Percentiles rank a stretch among this genome's conserved stretches.
Evolutionary conservation across 2,113 vertebrate genomes (phyloP).

Genomic region (Cygnus atratus): DNA sequence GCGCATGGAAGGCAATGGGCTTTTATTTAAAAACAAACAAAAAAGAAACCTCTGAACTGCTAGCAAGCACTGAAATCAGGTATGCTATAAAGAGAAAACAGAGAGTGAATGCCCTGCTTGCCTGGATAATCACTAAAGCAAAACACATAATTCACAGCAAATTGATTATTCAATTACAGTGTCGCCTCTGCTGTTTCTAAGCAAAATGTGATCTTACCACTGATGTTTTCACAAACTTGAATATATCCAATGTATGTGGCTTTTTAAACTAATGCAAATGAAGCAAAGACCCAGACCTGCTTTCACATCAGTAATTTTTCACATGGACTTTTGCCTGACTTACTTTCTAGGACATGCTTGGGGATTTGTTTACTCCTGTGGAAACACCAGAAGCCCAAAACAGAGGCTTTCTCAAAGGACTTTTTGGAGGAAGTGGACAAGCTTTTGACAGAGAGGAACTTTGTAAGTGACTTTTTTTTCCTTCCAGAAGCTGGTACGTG

Average conservation of each 20-base stretch:
- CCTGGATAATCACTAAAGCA: neutral
- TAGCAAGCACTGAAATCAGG: neutral
- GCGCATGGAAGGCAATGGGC: neutral
- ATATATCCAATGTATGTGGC: neutral
- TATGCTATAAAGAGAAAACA: neutral
- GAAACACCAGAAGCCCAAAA: slow-evolving; percentile 98
- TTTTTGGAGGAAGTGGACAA: slow-evolving; percentile 93
- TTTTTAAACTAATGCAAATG: neutral
- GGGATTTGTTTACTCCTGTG: slow-evolving; percentile 94
- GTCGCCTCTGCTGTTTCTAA: neutral
- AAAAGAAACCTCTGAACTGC: neutral
- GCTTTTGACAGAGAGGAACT: slow-evolving; percentile 97
- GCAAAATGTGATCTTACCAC: neutral
- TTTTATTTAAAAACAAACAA: neutral
- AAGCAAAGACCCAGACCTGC: neutral
- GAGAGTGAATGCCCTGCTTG: neutral
- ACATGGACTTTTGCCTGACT: neutral
- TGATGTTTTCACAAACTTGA: neutral
- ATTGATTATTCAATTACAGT: neutral
- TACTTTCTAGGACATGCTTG: slow-evolving; percentile 90
- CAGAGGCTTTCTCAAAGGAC: slow-evolving; percentile 95
- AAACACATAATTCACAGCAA: neutral
- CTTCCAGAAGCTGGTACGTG: neutral
- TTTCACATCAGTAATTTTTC: neutral
- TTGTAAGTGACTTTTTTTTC: slow-evolving; percentile 82